A percentile compares a stretch with the other conserved stretches of the same genome.
phyloP scores from a whole-genome alignment of 2,888 invertebrate species.

The Nesidiocoris tenuis region DNA sequence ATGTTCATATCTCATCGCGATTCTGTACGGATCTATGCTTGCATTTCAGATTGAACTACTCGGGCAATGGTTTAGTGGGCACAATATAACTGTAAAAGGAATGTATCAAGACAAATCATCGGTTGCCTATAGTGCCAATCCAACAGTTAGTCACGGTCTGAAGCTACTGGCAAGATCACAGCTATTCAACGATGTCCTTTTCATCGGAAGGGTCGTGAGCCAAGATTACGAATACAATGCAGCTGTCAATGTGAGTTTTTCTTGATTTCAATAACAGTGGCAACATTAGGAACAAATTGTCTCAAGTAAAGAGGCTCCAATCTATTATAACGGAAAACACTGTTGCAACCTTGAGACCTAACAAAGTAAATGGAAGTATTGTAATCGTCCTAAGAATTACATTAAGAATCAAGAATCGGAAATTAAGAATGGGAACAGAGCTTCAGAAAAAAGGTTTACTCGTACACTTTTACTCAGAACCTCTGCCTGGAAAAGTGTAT shows the following conservation, averaged over 20 bases:
- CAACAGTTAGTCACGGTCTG: constrained; percentile 64
- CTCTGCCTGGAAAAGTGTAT: too few relatives aligned
- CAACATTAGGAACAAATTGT: too few relatives aligned
- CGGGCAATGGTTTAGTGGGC: constrained; percentile 79
- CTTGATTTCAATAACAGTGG: too few relatives aligned
- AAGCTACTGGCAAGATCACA: constrained; percentile 72
- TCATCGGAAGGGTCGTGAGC: constrained; percentile 67
- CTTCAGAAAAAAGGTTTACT: too few relatives aligned
- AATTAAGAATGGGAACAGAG: too few relatives aligned
- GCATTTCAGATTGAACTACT: constrained; percentile 64
- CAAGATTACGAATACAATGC: constrained; percentile 68
- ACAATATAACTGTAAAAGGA: constrained; percentile 68
- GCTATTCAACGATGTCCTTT: constrained; percentile 67
- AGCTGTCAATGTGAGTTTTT: constrained; percentile 64
- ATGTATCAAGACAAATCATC: constrained; percentile 74
- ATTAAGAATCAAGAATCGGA: too few relatives aligned
- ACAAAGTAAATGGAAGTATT: too few relatives aligned
- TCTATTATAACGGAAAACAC: too few relatives aligned
- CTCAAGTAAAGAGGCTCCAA: too few relatives aligned
- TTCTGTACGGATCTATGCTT: background rate
- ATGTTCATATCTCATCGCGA: background rate
- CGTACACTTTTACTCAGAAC: too few relatives aligned
- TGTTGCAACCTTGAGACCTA: too few relatives aligned
- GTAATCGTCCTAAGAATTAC: too few relatives aligned
- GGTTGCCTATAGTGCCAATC: constrained; percentile 54